Percentiles rank a stretch among this genome's conserved stretches.
Evolutionary conservation across 23 tunicate species (phyloP).

Genomic region (Ascidia mentula): DNA sequence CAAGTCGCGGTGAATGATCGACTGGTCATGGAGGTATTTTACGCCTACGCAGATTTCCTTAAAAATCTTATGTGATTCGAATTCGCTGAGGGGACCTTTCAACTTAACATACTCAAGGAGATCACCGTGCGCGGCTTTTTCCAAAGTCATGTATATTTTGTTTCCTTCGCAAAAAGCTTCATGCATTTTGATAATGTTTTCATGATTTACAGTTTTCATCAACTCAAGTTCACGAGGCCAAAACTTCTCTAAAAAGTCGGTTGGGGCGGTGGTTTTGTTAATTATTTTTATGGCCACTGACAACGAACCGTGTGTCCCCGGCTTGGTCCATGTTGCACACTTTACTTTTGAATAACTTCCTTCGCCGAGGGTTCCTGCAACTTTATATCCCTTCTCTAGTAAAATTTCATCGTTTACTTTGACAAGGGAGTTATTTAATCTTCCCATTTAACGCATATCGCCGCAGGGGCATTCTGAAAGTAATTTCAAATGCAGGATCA

Average conservation of each 20-base stretch:
- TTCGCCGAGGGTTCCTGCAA: constrained; percentile 50
- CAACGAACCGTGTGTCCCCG: constrained; percentile 5
- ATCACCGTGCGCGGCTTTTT: constrained; percentile 64
- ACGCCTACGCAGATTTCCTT: constrained; percentile 44
- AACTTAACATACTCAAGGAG: constrained; percentile 47
- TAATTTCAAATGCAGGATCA: not conserved
- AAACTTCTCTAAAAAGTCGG: constrained; percentile 54
- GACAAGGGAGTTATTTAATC: constrained; percentile 27
- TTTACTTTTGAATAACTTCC: constrained; percentile 75
- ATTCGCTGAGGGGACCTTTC: constrained; percentile 39
- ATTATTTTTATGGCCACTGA: constrained; percentile 70
- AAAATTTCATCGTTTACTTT: constrained; percentile 25
- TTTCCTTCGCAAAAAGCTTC: constrained; percentile 45
- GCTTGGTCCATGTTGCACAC: constrained; percentile 58
- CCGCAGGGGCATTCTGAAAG: not conserved
- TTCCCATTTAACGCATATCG: constrained; percentile 28
- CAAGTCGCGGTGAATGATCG: constrained; percentile 62
- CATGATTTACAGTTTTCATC: constrained; percentile 36
- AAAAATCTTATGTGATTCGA: constrained; percentile 49
- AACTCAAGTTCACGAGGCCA: constrained; percentile 63
- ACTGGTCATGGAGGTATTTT: constrained; percentile 39
- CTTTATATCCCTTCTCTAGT: constrained; percentile 36
- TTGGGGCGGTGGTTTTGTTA: constrained; percentile 63
- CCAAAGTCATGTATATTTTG: constrained; percentile 64
- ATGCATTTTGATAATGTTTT: constrained; percentile 51